A percentile compares a stretch with the other conserved stretches of the same genome.
phyloP scores from a whole-genome alignment of 2,888 invertebrate genomes.

The Disparrhopalites patrizii region DNA sequence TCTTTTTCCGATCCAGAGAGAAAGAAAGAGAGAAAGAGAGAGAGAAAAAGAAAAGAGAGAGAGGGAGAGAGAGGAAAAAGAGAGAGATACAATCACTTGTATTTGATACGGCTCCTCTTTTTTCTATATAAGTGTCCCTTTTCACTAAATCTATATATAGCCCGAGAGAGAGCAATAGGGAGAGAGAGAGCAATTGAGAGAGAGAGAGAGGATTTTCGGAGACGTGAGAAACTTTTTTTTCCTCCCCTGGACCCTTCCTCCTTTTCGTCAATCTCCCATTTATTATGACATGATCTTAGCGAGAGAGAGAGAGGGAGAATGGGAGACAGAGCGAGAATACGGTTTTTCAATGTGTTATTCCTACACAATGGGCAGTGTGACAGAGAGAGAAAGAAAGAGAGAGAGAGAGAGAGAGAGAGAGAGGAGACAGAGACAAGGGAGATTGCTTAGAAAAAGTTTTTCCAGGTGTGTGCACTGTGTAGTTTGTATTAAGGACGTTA shows the following conservation, averaged over 20 bases:
- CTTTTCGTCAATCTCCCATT: not conserved
- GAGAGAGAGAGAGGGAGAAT: not conserved
- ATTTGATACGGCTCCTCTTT: not conserved
- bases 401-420: not conserved
- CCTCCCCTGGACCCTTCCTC: not conserved
- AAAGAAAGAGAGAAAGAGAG: not conserved
- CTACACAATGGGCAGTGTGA: too few relatives aligned
- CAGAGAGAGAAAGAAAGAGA: not conserved
- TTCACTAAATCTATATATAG: not conserved
- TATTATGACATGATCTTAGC: not conserved
- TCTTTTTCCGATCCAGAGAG: too few relatives aligned
- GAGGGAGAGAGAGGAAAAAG: not conserved
- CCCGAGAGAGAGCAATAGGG: not conserved
- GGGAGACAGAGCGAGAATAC: not conserved
- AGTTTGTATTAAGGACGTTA: not conserved
- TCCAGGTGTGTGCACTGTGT: conserved; percentile 21
- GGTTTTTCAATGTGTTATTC: too few relatives aligned
- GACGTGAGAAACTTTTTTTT: conserved; percentile 26
- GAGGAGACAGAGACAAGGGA: not conserved
- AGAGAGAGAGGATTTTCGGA: too few relatives aligned
- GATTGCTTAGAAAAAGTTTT: conserved; percentile 12
- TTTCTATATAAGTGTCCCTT: too few relatives aligned
- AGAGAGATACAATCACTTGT: not conserved
- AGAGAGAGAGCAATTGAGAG: not conserved
- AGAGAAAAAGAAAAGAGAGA: not conserved